Evolutionary conservation across 2,888 invertebrate species (phyloP).

Genomic region (Herminia tarsipennalis): DNA sequence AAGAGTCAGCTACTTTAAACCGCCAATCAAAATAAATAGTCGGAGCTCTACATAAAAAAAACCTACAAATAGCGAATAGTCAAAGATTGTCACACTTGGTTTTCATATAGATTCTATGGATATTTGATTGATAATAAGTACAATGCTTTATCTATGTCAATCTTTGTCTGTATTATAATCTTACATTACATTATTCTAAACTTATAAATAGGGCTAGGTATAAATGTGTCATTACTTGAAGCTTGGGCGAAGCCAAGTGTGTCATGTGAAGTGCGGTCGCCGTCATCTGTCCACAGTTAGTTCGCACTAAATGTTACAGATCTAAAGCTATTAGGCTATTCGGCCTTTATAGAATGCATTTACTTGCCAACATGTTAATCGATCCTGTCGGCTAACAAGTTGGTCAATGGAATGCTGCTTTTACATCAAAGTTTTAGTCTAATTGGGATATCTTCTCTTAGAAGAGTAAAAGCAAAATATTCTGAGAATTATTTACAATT

Average conservation of each 20-base stretch:
- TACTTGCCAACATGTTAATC: not conserved
- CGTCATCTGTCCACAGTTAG: constrained; percentile 34
- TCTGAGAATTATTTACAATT: no score
- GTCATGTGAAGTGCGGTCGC: constrained; percentile 9
- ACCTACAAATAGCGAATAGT: no score
- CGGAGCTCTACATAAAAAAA: no score
- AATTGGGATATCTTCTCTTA: no score
- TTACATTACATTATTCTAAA: not conserved
- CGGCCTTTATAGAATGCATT: not conserved
- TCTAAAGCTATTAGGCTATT: constrained; percentile 1
- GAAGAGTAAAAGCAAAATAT: no score
- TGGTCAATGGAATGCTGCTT: not conserved
- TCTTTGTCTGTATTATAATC: not conserved
- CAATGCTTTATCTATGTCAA: not conserved
- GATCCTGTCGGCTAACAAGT: not conserved
- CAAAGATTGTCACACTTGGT: no score
- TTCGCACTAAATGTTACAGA: constrained; percentile 35
- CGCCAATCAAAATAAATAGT: no score
- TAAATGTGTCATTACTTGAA: constrained; percentile 4
- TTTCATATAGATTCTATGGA: no score
- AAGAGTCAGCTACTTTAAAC: no score
- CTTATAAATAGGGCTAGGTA: constrained; percentile 1
- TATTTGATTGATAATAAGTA: no score
- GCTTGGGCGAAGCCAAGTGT: constrained; percentile 24
- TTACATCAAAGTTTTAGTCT: no score